phyloP scores from a whole-genome alignment of 2,797 vertebrate species.

The Lepus townsendii region DNA sequence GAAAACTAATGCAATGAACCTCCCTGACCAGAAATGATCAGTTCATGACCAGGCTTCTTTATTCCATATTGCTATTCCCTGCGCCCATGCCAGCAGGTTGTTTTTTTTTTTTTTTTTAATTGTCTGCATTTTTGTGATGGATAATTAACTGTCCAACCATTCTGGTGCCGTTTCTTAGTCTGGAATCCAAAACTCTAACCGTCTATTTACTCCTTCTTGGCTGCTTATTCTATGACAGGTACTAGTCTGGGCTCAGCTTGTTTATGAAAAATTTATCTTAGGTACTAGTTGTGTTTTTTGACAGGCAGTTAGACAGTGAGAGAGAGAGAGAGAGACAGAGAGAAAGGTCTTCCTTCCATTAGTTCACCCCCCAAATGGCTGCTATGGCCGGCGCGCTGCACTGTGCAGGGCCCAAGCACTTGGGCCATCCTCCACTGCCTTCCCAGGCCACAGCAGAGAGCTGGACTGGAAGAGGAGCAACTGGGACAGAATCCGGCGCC shows the following conservation, averaged over 20 bases:
- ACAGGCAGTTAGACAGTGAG: too few species aligned
- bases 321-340: too few species aligned
- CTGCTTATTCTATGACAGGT: background rate
- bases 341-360: too few species aligned
- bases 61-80: background rate
- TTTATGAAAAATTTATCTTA: background rate
- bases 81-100: background rate
- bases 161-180: background rate
- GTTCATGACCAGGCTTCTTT: background rate
- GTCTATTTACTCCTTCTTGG: background rate
- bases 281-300: background rate
- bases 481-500: too few species aligned
- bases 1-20: constrained; percentile 7
- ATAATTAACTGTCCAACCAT: background rate
- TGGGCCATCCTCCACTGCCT: too few species aligned
- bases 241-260: background rate
- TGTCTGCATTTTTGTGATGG: background rate
- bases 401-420: too few species aligned
- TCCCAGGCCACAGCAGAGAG: too few species aligned
- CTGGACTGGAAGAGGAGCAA: too few species aligned
- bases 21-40: background rate
- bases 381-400: too few species aligned
- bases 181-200: background rate
- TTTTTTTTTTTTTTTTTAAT: background rate
- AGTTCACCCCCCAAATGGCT: too few species aligned